Percentiles rank a stretch among this genome's conserved stretches.
Evolutionary conservation across 2,888 invertebrate species (phyloP).

Genomic region (Xestia sexstrigata): DNA sequence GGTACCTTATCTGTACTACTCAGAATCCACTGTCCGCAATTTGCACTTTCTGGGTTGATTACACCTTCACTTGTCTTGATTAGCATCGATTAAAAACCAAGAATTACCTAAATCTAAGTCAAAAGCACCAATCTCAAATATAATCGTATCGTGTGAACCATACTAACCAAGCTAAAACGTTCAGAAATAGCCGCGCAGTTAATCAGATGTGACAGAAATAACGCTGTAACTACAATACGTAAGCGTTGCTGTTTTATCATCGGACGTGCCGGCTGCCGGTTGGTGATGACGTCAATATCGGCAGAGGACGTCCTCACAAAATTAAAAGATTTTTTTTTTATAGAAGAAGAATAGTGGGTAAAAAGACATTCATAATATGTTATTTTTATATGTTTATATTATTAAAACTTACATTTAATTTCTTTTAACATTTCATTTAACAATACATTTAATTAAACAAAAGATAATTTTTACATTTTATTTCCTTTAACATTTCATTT

Average conservation of each 20-base stretch:
- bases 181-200: conserved; percentile 58
- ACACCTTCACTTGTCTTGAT: not conserved
- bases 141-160: conserved; percentile 29
- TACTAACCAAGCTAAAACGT: conserved; percentile 31
- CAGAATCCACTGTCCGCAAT: not conserved
- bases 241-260: conserved; percentile 40
- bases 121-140: conserved; percentile 27
- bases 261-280: conserved; percentile 16
- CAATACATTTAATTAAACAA: too few species aligned
- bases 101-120: not conserved
- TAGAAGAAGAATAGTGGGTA: too few species aligned
- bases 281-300: conserved; percentile 45
- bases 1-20: not conserved
- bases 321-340: not conserved
- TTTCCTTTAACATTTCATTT: too few species aligned
- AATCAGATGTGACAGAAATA: conserved; percentile 59
- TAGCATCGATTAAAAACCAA: not conserved
- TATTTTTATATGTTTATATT: too few species aligned
- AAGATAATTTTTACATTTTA: too few species aligned
- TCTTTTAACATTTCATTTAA: too few species aligned
- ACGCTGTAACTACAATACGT: conserved; percentile 49
- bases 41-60: not conserved
- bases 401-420: not conserved
- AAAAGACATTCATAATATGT: too few species aligned
- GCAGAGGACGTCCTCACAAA: not conserved